Evolutionary conservation across 2,797 vertebrate genomes (phyloP).

Genomic region (Malacoraja senta): DNA sequence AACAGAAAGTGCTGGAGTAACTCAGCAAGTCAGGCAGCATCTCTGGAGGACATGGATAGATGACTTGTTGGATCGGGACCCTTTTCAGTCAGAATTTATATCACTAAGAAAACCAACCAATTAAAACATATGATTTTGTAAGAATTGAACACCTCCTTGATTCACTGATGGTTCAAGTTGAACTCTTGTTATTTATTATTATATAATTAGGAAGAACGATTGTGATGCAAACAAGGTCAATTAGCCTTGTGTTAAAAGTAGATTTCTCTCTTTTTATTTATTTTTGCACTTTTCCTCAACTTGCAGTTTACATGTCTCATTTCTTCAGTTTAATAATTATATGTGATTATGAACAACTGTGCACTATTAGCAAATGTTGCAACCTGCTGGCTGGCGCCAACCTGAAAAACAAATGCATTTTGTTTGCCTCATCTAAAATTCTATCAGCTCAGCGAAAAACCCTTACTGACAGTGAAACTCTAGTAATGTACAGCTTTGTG

Average conservation of each 20-base stretch:
- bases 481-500: constrained; percentile 32
- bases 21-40: too few species aligned
- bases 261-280: not conserved
- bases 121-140: not conserved
- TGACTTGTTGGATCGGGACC: too few species aligned
- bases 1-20: too few species aligned
- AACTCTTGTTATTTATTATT: not conserved
- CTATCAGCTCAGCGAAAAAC: constrained; percentile 26
- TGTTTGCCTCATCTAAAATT: constrained; percentile 32
- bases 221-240: not conserved
- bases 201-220: not conserved
- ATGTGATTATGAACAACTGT: not conserved
- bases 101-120: not conserved
- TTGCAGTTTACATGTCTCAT: not conserved
- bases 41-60: too few species aligned
- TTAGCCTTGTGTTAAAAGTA: not conserved
- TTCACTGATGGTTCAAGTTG: not conserved
- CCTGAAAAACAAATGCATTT: constrained; percentile 5
- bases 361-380: not conserved
- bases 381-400: not conserved
- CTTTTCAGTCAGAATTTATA: not conserved
- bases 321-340: not conserved
- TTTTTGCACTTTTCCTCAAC: not conserved
- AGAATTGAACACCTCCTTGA: not conserved
- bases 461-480: constrained; percentile 30